phyloP scores from a whole-genome alignment of 2,888 invertebrate genomes.

The Drosophila imparisetae region DNA sequence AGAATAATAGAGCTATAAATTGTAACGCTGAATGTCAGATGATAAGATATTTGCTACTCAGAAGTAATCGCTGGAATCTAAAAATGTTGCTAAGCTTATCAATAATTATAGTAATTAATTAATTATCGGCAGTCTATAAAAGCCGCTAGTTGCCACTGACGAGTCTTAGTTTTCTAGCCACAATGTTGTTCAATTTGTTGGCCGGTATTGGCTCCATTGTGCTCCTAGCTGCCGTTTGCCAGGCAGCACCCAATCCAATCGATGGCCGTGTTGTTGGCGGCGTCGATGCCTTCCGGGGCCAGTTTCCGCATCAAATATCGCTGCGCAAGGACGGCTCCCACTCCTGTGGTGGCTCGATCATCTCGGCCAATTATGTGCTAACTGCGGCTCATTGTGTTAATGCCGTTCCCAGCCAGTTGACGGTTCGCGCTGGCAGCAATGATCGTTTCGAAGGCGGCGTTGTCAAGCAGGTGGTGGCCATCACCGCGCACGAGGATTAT shows the following conservation, averaged over 20 bases:
- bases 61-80: background rate
- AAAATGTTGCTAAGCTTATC: slow-evolving; percentile 10
- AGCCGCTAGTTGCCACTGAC: background rate
- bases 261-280: slow-evolving; percentile 64
- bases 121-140: slow-evolving; percentile 8
- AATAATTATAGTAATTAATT: background rate
- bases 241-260: background rate
- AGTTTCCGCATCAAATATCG: slow-evolving; percentile 71
- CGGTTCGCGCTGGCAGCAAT: slow-evolving; percentile 73
- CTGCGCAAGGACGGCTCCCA: slow-evolving; percentile 53
- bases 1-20: slow-evolving; percentile 11
- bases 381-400: slow-evolving; percentile 68
- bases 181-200: slow-evolving; percentile 17
- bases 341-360: slow-evolving; percentile 62
- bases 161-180: slow-evolving; percentile 7
- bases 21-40: slow-evolving; percentile 8
- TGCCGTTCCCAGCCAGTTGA: slow-evolving; percentile 6
- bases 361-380: slow-evolving; percentile 57
- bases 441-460: slow-evolving; percentile 77
- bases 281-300: slow-evolving; percentile 45
- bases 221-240: slow-evolving; percentile 22
- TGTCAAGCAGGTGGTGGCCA: slow-evolving; percentile 55
- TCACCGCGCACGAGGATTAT: slow-evolving; percentile 72
- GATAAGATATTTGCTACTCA: slow-evolving; percentile 13
- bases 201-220: background rate